Percentiles rank a stretch among this genome's conserved stretches.
Conservation (phyloP, 2,797 vertebrate species). For the Neosilurus hyrtlii region DNA sequence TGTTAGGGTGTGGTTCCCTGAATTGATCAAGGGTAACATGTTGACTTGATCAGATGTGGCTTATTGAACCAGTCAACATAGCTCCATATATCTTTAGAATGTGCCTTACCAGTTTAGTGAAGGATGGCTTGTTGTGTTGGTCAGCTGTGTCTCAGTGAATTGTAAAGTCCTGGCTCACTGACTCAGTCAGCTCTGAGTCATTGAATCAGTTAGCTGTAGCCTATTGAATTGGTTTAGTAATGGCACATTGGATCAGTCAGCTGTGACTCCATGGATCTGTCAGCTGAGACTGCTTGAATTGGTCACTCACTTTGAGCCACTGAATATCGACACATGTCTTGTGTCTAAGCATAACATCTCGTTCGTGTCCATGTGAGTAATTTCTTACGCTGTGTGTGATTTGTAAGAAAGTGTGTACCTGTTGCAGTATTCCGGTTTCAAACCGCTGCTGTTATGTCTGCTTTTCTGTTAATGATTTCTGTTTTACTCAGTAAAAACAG, state of each 20-base stretch:
- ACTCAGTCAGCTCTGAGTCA: not conserved
- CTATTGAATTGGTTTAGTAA: too few species aligned
- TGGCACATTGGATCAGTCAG: not conserved
- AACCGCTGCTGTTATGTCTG: not conserved
- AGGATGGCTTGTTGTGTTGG: too few species aligned
- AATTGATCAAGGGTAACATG: not conserved
- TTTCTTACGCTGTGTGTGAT: not conserved
- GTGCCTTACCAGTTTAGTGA: not conserved
- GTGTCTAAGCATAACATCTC: not conserved
- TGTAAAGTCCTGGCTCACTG: not conserved
- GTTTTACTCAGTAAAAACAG: not conserved
- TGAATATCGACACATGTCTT: not conserved
- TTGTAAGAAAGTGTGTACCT: not conserved
- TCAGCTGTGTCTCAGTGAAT: not conserved
- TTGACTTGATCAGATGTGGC: not conserved
- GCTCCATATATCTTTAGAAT: too few species aligned
- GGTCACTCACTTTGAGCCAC: not conserved
- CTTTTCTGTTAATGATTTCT: not conserved
- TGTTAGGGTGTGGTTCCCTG: not conserved
- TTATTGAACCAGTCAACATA: not conserved
- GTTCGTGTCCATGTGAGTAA: not conserved
- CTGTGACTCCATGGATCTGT: not conserved
- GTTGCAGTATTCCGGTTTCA: constrained; percentile 5
- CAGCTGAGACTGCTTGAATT: not conserved
- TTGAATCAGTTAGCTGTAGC: not conserved